Base-by-base conservation (phyloP, 2,797 vertebrate genomes). In the Selene dorsalis region DNA sequence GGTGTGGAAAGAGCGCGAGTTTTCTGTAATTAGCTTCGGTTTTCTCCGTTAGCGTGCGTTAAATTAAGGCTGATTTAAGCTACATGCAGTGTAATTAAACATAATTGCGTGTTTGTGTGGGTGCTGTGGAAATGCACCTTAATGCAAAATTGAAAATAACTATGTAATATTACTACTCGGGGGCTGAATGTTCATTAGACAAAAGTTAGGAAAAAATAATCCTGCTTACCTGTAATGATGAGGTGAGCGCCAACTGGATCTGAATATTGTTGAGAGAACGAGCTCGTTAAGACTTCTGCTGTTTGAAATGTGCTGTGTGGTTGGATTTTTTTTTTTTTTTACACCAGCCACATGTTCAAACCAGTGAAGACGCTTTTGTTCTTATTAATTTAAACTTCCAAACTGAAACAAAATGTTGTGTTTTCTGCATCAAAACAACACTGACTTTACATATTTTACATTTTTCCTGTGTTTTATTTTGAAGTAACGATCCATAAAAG, bases 51-150 rank as follows among this genome's bases (percentile, higher is more conserved):
- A 35, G 26, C 39, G 32, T 35, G 22, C 28, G 35, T 64, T 75
- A 16, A 39, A 67, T 68, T 16, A 63, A 64, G 20, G 56, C 10
- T 65, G 50, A 67, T 70, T 85, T 43, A 58, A 48, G 38, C 50
- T 47, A 2, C 38, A 61, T 58, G 18, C 3, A 47, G 28, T 47
- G 43, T 53, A 45, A 74, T 63, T 81, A 45, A 45, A 20, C 35
- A 18, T 48, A 73, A 47, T 20, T 22, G n/a, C 5, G 38, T n/a
- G 32, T 22, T 17, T 8, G 39, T 22, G 35, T 22, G 32, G 43
- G 41, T 12, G 63, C 17, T 28, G 56, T 18, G 56, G n/a, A 72
- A 72, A 56, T 43, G 11, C 62, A 43, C 24, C 39, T 16, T 2
- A 53, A 26, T 53, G 1, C 17, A 50, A 35, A 55, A 61, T 10